Evolutionary conservation across 2,113 vertebrate species (phyloP).

Genomic region (Chitala chitala): DNA sequence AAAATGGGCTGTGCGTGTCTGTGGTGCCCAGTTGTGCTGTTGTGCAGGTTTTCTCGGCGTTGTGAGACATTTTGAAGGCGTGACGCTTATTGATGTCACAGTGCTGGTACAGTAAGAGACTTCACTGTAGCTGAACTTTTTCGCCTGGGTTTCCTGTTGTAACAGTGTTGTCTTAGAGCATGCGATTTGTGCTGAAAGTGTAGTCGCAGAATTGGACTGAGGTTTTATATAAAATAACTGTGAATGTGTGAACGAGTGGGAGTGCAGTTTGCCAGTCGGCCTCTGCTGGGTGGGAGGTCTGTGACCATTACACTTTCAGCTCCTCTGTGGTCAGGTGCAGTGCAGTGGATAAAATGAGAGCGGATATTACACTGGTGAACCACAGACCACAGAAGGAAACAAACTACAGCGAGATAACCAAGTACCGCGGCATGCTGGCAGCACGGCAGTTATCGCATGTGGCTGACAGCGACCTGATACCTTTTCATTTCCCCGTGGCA

Average conservation of each 20-base stretch:
- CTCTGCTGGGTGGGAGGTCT: not conserved
- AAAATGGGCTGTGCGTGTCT: slow-evolving; percentile 18
- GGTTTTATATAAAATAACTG: not conserved
- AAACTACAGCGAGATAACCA: not conserved
- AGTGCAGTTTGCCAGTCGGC: not conserved
- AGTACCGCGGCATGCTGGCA: not conserved
- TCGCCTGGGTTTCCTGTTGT: no score
- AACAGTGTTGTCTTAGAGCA: no score
- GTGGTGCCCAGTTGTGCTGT: slow-evolving; percentile 12
- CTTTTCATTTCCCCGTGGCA: not conserved
- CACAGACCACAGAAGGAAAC: slow-evolving; percentile 13
- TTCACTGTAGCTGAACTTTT: not conserved
- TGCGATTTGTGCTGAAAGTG: no score
- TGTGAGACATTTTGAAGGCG: not conserved
- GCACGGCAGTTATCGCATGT: not conserved
- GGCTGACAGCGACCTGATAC: no score
- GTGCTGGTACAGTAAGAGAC: not conserved
- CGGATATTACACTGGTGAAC: not conserved
- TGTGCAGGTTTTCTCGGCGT: slow-evolving; percentile 7
- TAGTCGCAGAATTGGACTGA: no score
- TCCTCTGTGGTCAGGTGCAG: not conserved
- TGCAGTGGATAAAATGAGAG: not conserved
- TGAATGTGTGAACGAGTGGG: no score
- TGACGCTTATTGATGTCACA: not conserved
- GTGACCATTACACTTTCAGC: not conserved